Percentiles rank a stretch among this genome's conserved stretches.
Evolutionary conservation across 2,888 invertebrate species (phyloP).

Genomic region (Tachina lurida): DNA sequence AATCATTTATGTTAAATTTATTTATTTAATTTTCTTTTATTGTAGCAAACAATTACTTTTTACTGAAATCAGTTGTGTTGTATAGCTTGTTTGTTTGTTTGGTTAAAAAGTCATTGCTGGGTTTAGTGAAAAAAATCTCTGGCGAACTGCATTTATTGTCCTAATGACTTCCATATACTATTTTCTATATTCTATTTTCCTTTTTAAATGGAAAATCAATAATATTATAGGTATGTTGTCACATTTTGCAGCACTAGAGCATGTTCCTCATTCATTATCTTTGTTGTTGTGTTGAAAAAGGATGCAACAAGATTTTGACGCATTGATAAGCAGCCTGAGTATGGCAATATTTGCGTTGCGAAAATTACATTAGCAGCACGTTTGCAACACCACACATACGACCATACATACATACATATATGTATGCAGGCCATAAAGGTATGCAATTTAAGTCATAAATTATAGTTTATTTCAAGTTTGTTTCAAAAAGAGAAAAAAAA

Average conservation of each 20-base stretch:
- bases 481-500: background rate
- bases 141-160: conserved; percentile 47
- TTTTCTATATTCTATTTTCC: conserved; percentile 33
- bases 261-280: conserved; percentile 29
- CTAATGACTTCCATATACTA: conserved; percentile 64
- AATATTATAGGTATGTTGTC: conserved; percentile 45
- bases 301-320: conserved; percentile 69
- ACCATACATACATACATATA: too few species aligned
- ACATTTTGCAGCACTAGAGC: conserved; percentile 36
- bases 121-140: conserved; percentile 12
- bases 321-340: conserved; percentile 64
- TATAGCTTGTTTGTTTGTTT: background rate
- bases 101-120: conserved; percentile 66
- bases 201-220: conserved; percentile 57
- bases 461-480: conserved; percentile 58
- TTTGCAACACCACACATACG: conserved; percentile 25
- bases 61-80: conserved; percentile 39
- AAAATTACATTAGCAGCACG: conserved; percentile 27
- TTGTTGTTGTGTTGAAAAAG: conserved; percentile 42
- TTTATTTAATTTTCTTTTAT: conserved; percentile 30
- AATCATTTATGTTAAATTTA: conserved; percentile 39
- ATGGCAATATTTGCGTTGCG: conserved; percentile 28
- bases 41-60: conserved; percentile 49
- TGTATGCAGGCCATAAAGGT: conserved; percentile 64
- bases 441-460: conserved; percentile 67